Base-by-base conservation (phyloP, 30 jellyfish, hydroid and myxozoan genomes). In the Aurelia sp. region DNA sequence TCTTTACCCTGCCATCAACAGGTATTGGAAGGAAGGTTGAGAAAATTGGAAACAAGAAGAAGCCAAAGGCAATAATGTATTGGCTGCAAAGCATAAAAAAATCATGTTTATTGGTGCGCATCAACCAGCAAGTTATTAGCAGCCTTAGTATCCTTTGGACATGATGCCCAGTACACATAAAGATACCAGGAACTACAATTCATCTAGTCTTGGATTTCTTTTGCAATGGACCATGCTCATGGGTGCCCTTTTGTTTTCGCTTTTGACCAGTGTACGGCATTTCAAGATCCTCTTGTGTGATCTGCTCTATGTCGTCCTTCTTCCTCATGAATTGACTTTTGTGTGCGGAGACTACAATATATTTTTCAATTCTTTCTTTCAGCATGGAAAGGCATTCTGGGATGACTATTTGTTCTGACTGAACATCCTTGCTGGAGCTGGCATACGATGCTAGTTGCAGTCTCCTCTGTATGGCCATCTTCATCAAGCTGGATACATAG, bases 11-110 rank as follows among this genome's bases (percentile, higher is more conserved):
- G n/a, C 35, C 47, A 69, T 17, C 17, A 15, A 17, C 27, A 73
- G 84, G 70, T 19, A 51, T 73, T 73, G 84, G 84, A 8, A 73
- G 50, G 55, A 73, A 73, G 65, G 69, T 44, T 17, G 84, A 73
- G 17, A 18, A 41, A 48, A 73, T 73, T 11, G 84, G 84, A 8
- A 73, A 73, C 8, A 73, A 73, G 70, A 73, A 73, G 65, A 48
- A 48, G 6, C 11, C 21, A 40, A 12, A 53, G n/a, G 51, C 4
- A 13, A n/a, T 73, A 8, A 4, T 73, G 38, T 40, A 15, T 16
- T 73, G 84, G 84, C 47, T 73, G 19, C 31, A 73, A 3, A 51
- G 84, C 53, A 50, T 73, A 3, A 73, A 73, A 50, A 73, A 73
- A 0, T 72, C n/a, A 73, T 19, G 74, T 63, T 21, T 63, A 63